Conservation (phyloP, 2,888 invertebrate species). For the Orthosia cruda region DNA sequence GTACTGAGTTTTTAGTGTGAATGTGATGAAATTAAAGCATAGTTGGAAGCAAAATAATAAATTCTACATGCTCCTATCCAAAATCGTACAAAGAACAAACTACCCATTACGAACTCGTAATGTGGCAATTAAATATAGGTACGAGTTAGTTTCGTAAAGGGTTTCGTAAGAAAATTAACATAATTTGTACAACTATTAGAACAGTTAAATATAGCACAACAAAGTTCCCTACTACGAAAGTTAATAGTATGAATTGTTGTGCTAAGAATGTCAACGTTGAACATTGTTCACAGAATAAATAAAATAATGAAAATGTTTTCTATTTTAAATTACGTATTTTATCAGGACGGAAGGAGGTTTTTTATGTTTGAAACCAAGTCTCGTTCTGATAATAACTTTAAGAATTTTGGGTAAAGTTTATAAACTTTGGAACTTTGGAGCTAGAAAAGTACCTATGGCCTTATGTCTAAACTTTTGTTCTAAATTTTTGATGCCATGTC, state of each 20-base stretch:
- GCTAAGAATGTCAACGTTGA: no score
- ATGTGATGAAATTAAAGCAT: no score
- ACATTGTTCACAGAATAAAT: no score
- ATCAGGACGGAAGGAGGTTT: no score
- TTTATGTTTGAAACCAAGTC: slow-evolving; percentile 16
- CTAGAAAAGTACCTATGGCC: background rate
- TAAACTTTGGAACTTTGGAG: background rate
- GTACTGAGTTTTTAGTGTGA: no score
- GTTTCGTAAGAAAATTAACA: background rate
- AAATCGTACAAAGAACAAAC: background rate
- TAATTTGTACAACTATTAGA: background rate
- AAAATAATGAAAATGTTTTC: no score
- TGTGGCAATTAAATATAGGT: background rate
- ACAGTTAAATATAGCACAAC: background rate
- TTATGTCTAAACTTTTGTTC: background rate
- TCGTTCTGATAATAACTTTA: slow-evolving; percentile 14
- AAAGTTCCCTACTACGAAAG: no score
- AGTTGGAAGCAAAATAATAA: no score
- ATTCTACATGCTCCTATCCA: background rate
- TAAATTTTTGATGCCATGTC: background rate
- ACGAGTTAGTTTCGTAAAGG: background rate
- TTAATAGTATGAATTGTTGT: no score
- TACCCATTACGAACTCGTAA: background rate
- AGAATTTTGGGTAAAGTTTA: background rate
- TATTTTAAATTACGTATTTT: no score